These are phyloP conservation scores for Psix sp. DNA, from an alignment of 1,140 invertebrate genomes.

Conservation along the genomic window DNA sequence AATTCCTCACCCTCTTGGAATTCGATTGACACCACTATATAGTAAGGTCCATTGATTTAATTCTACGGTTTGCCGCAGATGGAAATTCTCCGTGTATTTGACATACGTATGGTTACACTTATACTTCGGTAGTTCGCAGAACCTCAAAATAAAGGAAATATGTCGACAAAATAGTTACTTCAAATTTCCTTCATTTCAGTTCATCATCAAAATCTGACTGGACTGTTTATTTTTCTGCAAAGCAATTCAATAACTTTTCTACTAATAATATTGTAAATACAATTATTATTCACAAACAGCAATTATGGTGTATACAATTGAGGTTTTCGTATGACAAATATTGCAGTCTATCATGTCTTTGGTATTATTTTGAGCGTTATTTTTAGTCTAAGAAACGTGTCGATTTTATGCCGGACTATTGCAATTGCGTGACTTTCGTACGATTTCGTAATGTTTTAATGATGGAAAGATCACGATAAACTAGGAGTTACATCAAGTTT, in stretches of 20 bases:
- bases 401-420: neutral
- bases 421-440: slow-evolving; percentile 13
- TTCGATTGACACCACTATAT: slow-evolving; percentile 35
- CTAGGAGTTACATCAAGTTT: slow-evolving; percentile 39
- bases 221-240: neutral
- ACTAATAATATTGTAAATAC: too few relatives aligned
- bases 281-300: too few relatives aligned
- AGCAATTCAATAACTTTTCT: neutral
- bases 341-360: neutral
- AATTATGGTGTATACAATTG: neutral
- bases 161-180: too few relatives aligned
- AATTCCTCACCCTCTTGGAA: slow-evolving; percentile 28
- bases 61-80: slow-evolving; percentile 51
- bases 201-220: too few relatives aligned
- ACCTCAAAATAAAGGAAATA: too few relatives aligned
- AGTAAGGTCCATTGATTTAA: slow-evolving; percentile 54
- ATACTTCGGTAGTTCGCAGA: too few relatives aligned
- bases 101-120: slow-evolving; percentile 35
- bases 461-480: slow-evolving; percentile 31
- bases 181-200: too few relatives aligned
- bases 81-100: slow-evolving; percentile 44
- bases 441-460: slow-evolving; percentile 35
- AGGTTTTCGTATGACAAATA: neutral
- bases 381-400: neutral
- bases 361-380: neutral